Base-by-base conservation (phyloP, 2,888 invertebrate genomes). In the Aleiodes testaceus region DNA sequence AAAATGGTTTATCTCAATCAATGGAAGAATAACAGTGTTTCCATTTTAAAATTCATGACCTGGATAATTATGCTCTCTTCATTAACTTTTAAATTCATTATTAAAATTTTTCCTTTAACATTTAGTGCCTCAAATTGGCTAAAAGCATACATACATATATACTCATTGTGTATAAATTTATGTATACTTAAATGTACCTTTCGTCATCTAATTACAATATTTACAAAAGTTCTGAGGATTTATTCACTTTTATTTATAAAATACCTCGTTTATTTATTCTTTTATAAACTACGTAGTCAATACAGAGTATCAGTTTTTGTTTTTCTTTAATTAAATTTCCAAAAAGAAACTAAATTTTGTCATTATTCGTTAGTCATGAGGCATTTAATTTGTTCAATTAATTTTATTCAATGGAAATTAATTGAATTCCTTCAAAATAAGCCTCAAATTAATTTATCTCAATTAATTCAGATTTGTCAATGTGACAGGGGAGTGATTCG, bases 171-270 rank as follows among this genome's bases (percentile, higher is more conserved):
- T 53, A 72, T 67, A 65, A 49, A 20, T 30, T 50, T 42, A 50
- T 69, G 61, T 61, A 69, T 69, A 63, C 63, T 50, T 9, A 1
- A 50, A 69, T 44, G 18, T 50, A 36, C 44, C 11, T 26, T 2
- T n/a, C 20, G 22, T 52, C 50, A 26, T n/a, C 11, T 63, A 63
- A 63, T 63, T 70, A 70, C 70, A 70, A 66, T 70, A 70, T 70
- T 66, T 70, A 70, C 70, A 70, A 61, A 26, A 20, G 3, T 14
- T 36, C 50, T 9, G 30, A 65, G 53, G 53, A 45, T 45, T 45
- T 14, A 36, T 44, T 61, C 20, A 2, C 11, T 18, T 20, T 42
- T 36, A 9, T 9, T 36, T 36, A 36, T 45, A 47, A 55, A 26
- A 16, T 47, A 22, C 52, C 55, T 45, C 45, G 30, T 7, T 45